These are phyloP conservation scores for Xestia xanthographa DNA, from an alignment of 2,888 invertebrate genomes.

Conservation along the genomic window DNA sequence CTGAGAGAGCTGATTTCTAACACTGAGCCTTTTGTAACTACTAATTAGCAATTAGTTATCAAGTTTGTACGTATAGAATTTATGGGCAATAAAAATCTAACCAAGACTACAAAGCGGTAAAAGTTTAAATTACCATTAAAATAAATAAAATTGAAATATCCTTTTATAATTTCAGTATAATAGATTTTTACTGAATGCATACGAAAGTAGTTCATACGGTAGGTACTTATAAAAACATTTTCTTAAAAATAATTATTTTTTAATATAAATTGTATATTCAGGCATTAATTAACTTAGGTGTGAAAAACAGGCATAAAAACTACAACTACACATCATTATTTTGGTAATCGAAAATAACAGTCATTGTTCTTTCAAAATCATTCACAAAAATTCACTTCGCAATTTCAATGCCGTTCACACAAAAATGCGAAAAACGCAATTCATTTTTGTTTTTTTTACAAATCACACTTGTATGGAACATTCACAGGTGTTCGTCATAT, in stretches of 20 bases:
- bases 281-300: not conserved
- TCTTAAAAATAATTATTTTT: no score
- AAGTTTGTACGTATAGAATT: not conserved
- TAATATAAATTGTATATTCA: no score
- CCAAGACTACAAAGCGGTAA: not conserved
- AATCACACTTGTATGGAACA: constrained; percentile 13
- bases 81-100: not conserved
- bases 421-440: not conserved
- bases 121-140: not conserved
- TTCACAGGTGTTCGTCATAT: constrained; percentile 29
- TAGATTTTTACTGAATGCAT: not conserved
- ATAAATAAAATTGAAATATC: not conserved
- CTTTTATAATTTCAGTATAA: not conserved
- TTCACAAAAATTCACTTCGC: not conserved
- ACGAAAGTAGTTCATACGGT: not conserved
- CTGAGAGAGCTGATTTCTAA: constrained; percentile 40
- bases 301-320: not conserved
- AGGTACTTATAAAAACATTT: no score
- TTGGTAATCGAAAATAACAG: no score
- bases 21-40: not conserved
- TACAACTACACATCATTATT: no score
- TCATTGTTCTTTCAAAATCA: constrained; percentile 19
- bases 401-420: constrained; percentile 29
- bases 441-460: constrained; percentile 23
- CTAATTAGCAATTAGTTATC: not conserved